Base-by-base conservation (phyloP, 2,888 invertebrate species). In the Flexamia atlantica region DNA sequence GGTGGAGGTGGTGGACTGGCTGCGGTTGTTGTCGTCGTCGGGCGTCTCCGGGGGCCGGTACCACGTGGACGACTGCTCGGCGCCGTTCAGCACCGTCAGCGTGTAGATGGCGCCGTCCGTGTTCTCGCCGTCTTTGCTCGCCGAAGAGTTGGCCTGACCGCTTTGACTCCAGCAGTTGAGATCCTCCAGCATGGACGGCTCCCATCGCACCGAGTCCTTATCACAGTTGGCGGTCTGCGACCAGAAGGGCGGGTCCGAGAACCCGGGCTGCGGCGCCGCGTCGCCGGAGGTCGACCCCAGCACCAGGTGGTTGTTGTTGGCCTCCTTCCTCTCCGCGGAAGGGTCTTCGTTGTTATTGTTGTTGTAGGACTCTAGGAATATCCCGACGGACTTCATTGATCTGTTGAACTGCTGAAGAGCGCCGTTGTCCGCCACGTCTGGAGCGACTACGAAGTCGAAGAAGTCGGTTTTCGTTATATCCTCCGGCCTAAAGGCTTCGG, bases 381-480 rank as follows among this genome's bases (percentile, higher is more conserved):
- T 93, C 90, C 93, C 94, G 86, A 94, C 93, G 86, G 93, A 93
- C 86, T 94, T 92, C 93, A 94, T 93, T 89, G 94, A 93, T 90
- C 93, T 93, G 89, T 93, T 93, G 90, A 93, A 93, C 89, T 94
- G 94, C 57, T 92, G 90, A 84, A 91, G 90, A 70, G 90, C 90
- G 40, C 92, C 92, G 74, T 93, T 93, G 90, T 94, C 94, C 89
- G 93, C 93, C 89, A 95, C 93, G 88, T 95, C 95, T 85, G 96
- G 95, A 72, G 95, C 95, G 82, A 96, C 95, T 86, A 96, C 96
- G 91, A 96, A 96, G 91, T 97, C 96, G 91, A 97, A 97, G 92
- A 96, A 96, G 91, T 96, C 96, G 87, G 96, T 95, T 91, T 96
- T 96, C 88, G 95, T 94, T 91, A 96, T 92, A 92, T 96, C 96